Evolutionary conservation across 2,797 vertebrate species (phyloP).

Genomic region (Anabacerthia variegaticeps): DNA sequence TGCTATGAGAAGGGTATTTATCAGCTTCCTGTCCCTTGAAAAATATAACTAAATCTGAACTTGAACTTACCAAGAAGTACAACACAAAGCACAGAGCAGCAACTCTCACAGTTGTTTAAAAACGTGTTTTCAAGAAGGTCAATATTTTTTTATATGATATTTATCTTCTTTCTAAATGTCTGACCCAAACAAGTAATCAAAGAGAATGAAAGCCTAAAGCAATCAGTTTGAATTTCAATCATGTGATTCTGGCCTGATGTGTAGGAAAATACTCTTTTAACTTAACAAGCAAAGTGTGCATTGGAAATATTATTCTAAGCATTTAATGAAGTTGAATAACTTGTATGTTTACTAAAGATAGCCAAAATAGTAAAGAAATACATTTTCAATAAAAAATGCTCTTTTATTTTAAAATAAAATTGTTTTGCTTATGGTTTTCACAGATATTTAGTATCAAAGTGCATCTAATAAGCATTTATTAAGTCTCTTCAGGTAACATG

Average conservation of each 20-base stretch:
- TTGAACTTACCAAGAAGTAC: background rate
- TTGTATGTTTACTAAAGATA: background rate
- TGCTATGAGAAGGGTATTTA: background rate
- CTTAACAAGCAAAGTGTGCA: constrained; percentile 13
- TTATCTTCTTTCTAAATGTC: constrained; percentile 11
- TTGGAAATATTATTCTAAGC: constrained; percentile 38
- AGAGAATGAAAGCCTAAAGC: background rate
- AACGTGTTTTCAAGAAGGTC: background rate
- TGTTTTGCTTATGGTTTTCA: background rate
- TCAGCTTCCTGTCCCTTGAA: background rate
- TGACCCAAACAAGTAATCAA: constrained; percentile 15
- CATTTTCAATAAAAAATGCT: background rate
- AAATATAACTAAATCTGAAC: background rate
- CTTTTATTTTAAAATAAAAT: background rate
- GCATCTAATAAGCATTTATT: background rate
- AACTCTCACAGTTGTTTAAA: background rate
- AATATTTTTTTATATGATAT: constrained; percentile 7
- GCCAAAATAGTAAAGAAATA: background rate
- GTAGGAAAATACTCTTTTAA: constrained; percentile 37
- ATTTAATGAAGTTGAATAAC: background rate
- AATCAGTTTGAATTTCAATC: background rate
- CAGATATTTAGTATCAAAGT: background rate
- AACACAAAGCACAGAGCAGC: background rate
- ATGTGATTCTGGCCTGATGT: constrained; percentile 5
- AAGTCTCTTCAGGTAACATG: background rate